A percentile compares a stretch with the other conserved stretches of the same genome.
Evolutionary conservation across 2,888 invertebrate species (phyloP).

Genomic region (Neoascia interrupta): DNA sequence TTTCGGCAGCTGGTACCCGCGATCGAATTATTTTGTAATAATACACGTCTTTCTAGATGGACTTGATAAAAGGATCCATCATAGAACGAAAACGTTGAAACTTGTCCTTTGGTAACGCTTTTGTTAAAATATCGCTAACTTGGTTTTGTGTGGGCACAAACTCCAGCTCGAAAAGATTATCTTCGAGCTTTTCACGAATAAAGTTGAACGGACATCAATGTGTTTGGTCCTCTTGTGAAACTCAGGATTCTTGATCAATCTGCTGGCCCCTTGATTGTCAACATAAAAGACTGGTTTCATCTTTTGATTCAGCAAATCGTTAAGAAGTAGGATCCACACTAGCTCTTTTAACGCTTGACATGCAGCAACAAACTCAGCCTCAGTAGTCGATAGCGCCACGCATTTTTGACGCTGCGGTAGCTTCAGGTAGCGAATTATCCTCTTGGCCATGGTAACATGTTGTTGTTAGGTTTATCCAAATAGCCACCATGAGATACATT

Average conservation of each 20-base stretch:
- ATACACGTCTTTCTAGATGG: no score
- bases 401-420: constrained; percentile 36
- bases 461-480: constrained; percentile 36
- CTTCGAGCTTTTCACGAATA: constrained; percentile 59
- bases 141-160: constrained; percentile 26
- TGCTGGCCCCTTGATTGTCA: constrained; percentile 32
- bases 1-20: no score
- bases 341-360: constrained; percentile 40
- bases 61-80: no score
- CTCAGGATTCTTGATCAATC: no score
- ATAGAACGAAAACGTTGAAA: constrained; percentile 38
- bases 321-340: constrained; percentile 31
- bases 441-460: constrained; percentile 30
- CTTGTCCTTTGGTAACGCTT: constrained; percentile 24
- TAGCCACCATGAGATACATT: constrained; percentile 66
- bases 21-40: no score
- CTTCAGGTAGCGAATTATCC: constrained; percentile 51
- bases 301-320: constrained; percentile 10
- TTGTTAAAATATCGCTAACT: constrained; percentile 38
- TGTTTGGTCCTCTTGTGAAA: constrained; percentile 56
- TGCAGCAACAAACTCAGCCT: constrained; percentile 49
- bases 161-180: neutral
- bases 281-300: constrained; percentile 47
- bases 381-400: constrained; percentile 39
- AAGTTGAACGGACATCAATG: no score